Evolutionary conservation across 2,797 vertebrate species (phyloP).

Genomic region (Rhinichthys osculus): DNA sequence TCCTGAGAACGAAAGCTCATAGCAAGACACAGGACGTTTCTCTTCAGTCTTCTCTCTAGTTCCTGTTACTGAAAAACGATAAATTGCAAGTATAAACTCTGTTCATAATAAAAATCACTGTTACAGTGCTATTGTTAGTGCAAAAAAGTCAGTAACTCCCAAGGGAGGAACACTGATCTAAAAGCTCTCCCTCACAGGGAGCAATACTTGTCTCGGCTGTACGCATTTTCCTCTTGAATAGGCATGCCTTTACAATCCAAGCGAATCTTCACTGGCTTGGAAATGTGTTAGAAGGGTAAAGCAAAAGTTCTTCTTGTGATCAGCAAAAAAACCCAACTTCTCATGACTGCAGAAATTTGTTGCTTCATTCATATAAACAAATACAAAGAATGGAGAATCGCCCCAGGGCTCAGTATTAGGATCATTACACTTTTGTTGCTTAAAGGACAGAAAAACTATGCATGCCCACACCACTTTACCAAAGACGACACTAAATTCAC

Average conservation of each 20-base stretch:
- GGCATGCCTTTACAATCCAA: constrained; percentile 80
- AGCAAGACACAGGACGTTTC: constrained; percentile 46
- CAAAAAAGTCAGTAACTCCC: constrained; percentile 81
- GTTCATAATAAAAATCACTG: constrained; percentile 79
- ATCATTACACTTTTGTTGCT: constrained; percentile 7
- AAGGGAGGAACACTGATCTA: constrained; percentile 85
- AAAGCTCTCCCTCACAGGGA: constrained; percentile 79
- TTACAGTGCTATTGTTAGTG: constrained; percentile 73
- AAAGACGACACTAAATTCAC: not conserved
- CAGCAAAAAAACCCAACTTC: constrained; percentile 60
- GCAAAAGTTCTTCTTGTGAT: constrained; percentile 78
- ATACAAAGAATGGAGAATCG: constrained; percentile 8
- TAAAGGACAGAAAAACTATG: not conserved
- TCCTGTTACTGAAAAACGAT: constrained; percentile 48
- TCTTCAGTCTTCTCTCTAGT: constrained; percentile 44
- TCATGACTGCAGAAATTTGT: constrained; percentile 40
- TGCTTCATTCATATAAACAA: not conserved
- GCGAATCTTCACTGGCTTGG: constrained; percentile 80
- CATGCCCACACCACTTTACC: constrained; percentile 11
- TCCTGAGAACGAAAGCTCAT: constrained; percentile 33
- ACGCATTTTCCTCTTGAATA: constrained; percentile 83
- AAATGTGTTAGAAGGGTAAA: constrained; percentile 82
- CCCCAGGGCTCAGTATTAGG: constrained; percentile 14
- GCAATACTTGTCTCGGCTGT: constrained; percentile 71
- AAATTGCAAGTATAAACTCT: constrained; percentile 61